Conservation (phyloP, 2,113 vertebrate species). For the Naja naja region DNA sequence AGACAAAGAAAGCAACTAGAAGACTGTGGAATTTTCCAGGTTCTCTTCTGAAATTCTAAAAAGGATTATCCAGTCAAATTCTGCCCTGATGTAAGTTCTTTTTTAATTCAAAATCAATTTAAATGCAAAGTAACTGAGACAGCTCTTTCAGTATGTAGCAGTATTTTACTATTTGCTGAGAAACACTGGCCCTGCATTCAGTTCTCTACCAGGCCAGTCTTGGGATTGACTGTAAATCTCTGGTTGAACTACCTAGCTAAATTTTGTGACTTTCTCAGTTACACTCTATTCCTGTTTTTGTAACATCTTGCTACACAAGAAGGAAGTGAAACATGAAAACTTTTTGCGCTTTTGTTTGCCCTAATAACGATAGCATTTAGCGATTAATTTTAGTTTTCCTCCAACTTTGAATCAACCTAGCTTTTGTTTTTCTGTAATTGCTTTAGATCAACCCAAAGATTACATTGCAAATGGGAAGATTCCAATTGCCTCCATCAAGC, state of each 20-base stretch:
- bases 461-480: too few species aligned
- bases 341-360: too few species aligned
- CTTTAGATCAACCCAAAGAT: too few species aligned
- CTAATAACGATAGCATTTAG: too few species aligned
- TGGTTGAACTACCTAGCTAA: background rate
- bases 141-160: too few species aligned
- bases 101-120: background rate
- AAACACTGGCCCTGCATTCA: background rate
- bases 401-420: too few species aligned
- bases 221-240: background rate
- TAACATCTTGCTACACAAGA: background rate
- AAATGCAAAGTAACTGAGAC: background rate
- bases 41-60: background rate
- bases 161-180: background rate
- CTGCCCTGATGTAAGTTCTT: background rate
- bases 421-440: too few species aligned
- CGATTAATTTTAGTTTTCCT: too few species aligned
- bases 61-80: background rate
- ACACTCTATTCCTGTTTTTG: background rate
- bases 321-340: background rate
- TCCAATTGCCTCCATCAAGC: too few species aligned
- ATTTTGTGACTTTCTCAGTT: background rate
- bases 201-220: background rate
- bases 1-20: background rate
- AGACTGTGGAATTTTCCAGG: rapidly evolving